Evolutionary conservation across 2,888 invertebrate genomes (phyloP).

Genomic region (Antheraea assamensis): DNA sequence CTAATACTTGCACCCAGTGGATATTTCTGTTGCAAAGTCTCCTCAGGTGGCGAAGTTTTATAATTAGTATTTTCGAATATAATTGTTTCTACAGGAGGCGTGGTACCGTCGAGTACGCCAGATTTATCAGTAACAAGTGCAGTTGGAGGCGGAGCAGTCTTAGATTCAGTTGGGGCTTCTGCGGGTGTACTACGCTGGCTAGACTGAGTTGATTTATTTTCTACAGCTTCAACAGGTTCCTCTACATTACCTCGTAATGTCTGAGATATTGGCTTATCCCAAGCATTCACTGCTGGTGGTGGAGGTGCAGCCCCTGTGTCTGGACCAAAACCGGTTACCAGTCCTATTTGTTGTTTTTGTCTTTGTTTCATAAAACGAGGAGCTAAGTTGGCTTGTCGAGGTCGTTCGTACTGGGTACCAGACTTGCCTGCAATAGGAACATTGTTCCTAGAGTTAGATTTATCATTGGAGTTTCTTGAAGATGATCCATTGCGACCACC

Average conservation of each 20-base stretch:
- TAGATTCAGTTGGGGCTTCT: conserved; percentile 59
- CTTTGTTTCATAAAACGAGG: conserved; percentile 91
- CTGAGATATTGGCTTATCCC: conserved; percentile 92
- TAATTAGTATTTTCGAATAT: conserved; percentile 96
- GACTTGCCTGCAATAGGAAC: conserved; percentile 62
- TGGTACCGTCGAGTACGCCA: conserved; percentile 87
- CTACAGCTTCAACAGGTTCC: conserved; percentile 55
- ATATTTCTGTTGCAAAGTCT: conserved; percentile 85
- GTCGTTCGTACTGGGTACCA: conserved; percentile 69
- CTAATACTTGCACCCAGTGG: conserved; percentile 65
- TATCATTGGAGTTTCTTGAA: conserved; percentile 68
- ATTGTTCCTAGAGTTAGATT: conserved; percentile 61
- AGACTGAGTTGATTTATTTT: conserved; percentile 67
- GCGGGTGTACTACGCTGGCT: conserved; percentile 75
- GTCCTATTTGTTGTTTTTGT: conserved; percentile 78
- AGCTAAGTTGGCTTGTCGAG: conserved; percentile 85
- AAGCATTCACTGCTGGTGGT: conserved; percentile 90
- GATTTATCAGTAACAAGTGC: conserved; percentile 71
- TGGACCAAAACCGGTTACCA: conserved; percentile 68
- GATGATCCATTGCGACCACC: conserved; percentile 72
- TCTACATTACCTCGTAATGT: conserved; percentile 83
- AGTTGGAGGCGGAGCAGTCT: conserved; percentile 51
- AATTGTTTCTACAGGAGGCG: conserved; percentile 92
- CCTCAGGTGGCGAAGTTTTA: conserved; percentile 87
- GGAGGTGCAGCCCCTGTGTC: conserved; percentile 83